Base-by-base conservation (phyloP, 2,888 invertebrate species). In the Chymomyza caudatula region DNA sequence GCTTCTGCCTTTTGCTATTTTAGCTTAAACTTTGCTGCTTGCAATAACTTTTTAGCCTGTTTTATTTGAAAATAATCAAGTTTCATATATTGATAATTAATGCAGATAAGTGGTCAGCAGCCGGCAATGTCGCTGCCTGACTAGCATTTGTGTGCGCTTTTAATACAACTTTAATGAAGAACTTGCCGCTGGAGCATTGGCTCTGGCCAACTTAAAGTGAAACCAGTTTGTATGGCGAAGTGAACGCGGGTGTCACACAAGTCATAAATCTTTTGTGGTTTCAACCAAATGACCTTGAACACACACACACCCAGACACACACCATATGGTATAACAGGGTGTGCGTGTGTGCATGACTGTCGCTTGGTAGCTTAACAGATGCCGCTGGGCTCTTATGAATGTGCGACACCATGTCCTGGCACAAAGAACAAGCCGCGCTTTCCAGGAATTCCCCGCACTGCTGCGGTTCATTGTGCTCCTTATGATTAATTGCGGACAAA, bases 181-280 rank as follows among this genome's bases (percentile, higher is more conserved):
- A 74, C 74, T 74, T 68, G 73, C 66, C 69, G 71, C 69, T 71
- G n/a, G n/a, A 69, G 66, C 73, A 60, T 63, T 42, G 25, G 63
- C 23, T 49, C 42, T 29, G 55, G 42, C 60, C 53, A 43, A 42
- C 19, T 51, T 29, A 29, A 65, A 44, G 42, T 60, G 59, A 65
- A 82, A 82, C 82, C 74, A 70, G 82, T 85, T 85, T 83, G 71
- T 37, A 66, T 60, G 68, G 64, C 68, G 67, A 73, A 73, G 74
- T 77, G 69, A 74, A 77, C 77, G 80, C 80, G 78, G 78, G 81
- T 81, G 85, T 80, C 81, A 77, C 84, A 80, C 69, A 64, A 70
- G 76, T 73, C 82, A 85, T 85, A 83, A 82, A 82, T 82, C 85
- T 83, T 73, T 11, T 67, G 59, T 54, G 69, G 53, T 63, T 63